phyloP scores from a whole-genome alignment of 2,113 vertebrate species.

The Pangasianodon gigas region DNA sequence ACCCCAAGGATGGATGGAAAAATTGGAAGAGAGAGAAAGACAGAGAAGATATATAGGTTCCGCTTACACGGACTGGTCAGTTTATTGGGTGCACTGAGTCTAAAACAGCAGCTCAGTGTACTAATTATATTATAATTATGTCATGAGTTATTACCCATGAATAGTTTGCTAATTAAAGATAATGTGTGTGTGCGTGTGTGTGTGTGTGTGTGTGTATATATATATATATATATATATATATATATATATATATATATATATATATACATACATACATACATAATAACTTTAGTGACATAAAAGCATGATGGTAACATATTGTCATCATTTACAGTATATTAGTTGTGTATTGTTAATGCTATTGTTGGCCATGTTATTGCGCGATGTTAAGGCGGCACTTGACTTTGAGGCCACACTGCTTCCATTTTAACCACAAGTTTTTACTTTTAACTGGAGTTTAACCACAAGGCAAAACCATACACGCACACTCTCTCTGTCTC shows the following conservation, averaged over 20 bases:
- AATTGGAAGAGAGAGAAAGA: conserved; percentile 46
- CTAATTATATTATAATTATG: no score
- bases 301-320: no score
- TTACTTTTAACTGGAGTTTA: conserved; percentile 34
- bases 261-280: neutral
- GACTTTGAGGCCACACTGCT: neutral
- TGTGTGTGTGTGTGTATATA: neutral
- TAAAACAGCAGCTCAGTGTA: neutral
- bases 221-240: neutral
- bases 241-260: neutral
- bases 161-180: neutral
- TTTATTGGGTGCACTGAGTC: neutral
- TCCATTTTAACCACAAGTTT: conserved; percentile 7
- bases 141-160: neutral
- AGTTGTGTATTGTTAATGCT: neutral
- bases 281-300: no score
- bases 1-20: conserved; percentile 70
- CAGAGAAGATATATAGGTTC: neutral
- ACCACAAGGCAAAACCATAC: no score
- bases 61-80: neutral
- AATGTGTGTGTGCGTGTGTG: neutral
- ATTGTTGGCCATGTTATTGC: neutral
- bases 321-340: neutral
- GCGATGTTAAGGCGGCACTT: neutral
- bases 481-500: neutral